A percentile compares a stretch with the other conserved stretches of the same genome.
phyloP scores from a whole-genome alignment of 2,113 vertebrate genomes.

The Origma solitaria region DNA sequence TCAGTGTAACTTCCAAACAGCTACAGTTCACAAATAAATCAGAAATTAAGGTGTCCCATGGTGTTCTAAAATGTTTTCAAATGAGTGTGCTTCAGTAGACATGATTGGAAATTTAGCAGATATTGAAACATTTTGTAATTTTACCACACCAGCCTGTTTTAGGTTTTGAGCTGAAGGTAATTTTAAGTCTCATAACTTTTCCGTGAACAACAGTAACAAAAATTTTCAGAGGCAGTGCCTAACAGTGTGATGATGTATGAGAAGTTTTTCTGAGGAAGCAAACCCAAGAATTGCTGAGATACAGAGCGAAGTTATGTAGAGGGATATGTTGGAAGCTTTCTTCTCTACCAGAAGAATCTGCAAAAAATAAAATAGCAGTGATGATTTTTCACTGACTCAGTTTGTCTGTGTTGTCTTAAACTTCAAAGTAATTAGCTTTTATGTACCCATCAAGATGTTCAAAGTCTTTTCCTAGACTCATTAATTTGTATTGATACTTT shows the following conservation, averaged over 20 bases:
- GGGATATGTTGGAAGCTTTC: neutral
- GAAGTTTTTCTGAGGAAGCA: neutral
- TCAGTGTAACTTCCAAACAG: neutral
- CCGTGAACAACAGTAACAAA: neutral
- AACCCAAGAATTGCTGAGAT: neutral
- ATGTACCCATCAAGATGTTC: neutral
- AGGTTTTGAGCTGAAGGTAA: neutral
- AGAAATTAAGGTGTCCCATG: neutral
- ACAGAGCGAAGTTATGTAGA: neutral
- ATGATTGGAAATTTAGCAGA: neutral
- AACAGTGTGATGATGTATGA: neutral
- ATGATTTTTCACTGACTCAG: neutral
- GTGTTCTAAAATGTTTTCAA: neutral
- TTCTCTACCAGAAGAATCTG: neutral
- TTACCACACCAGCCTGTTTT: neutral
- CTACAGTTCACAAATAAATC: neutral
- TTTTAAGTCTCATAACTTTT: neutral
- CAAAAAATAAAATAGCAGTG: neutral
- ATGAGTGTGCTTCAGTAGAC: neutral
- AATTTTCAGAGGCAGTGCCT: neutral
- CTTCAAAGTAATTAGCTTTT: neutral
- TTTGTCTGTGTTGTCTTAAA: neutral
- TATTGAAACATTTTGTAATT: neutral
- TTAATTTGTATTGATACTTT: constrained; percentile 45
- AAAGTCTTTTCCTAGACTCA: neutral